A percentile compares a stretch with the other conserved stretches of the same genome.
These are phyloP conservation scores for Hirtodrosophila confusa DNA, from an alignment of 2,888 invertebrate species.

Conservation along the genomic window DNA sequence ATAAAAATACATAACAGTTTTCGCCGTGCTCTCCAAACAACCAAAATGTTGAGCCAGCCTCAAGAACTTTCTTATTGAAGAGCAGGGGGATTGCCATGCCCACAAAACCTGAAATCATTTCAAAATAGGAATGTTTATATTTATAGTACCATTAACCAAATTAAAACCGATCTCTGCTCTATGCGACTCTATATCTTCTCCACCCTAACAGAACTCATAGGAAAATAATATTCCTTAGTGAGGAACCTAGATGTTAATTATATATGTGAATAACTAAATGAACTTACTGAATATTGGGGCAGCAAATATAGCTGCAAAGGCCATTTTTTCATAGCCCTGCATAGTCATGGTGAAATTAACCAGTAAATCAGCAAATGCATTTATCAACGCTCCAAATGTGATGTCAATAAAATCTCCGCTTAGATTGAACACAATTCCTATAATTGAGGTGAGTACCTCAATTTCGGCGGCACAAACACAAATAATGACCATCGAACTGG, in stretches of 20 bases:
- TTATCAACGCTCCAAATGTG: constrained; percentile 38
- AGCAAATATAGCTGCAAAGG: constrained; percentile 49
- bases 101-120: constrained; percentile 31
- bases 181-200: too few relatives aligned
- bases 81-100: constrained; percentile 27
- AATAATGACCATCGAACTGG: constrained; percentile 28
- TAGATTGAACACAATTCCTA: constrained; percentile 34
- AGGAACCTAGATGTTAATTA: too few relatives aligned
- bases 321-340: constrained; percentile 61
- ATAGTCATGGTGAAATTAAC: constrained; percentile 25
- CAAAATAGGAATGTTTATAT: too few relatives aligned
- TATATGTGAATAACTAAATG: too few relatives aligned
- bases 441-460: constrained; percentile 38
- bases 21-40: constrained; percentile 42
- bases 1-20: constrained; percentile 50
- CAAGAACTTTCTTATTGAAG: constrained; percentile 16
- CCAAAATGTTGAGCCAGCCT: constrained; percentile 2
- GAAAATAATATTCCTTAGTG: too few relatives aligned
- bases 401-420: constrained; percentile 37
- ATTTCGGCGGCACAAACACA: constrained; percentile 45
- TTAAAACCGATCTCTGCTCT: too few relatives aligned
- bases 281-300: constrained; percentile 53
- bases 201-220: too few relatives aligned
- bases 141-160: too few relatives aligned
- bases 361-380: constrained; percentile 41